Base-by-base conservation (phyloP, 1,140 invertebrate genomes). In the Drosophila hydei region DNA sequence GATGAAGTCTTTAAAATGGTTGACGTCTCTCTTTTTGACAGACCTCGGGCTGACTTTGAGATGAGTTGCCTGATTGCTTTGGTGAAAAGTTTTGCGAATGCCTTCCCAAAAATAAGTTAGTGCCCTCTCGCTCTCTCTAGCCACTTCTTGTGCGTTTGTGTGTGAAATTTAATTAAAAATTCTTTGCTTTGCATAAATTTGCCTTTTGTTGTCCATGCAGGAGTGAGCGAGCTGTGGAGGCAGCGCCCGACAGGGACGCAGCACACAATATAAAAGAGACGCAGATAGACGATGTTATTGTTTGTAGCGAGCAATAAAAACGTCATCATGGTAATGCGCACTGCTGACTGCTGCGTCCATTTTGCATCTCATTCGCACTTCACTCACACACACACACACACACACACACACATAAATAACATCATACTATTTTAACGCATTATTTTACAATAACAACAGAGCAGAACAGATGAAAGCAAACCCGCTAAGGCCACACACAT, bases 141-240 rank as follows among this genome's bases (percentile, higher is more conserved):
- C 67, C 25, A 19, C 48, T 52, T 50, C 30, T 45, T 55, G 81
- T 74, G 80, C 68, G 51, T 79, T 76, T 79, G 81, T 74, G 70
- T 80, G 77, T 69, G 50, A 87, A 83, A 81, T 87, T 87, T 87
- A 87, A 87, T 87, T 87, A 87, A 88, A 85, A 88, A 87, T 88
- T 88, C 78, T 72, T 81, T 68, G 75, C 75, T 87, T 69, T 87
- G 81, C 81, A 87, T 87, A 87, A 87, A 87, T 87, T 87, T 87
- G 71, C 52, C 84, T 83, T 87, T 83, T 78, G 77, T 87, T 83
- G 79, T 42, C 14, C 8, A 19, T n/a, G 25, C 25, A 14, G 30
- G 19, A 19, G 43, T 11, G 11, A 52, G 23, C 12, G n/a, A 42
- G 43, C 25, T 4, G 27, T 6, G 12, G 9, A 27, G 47, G 3